Conservation (phyloP, 2,888 invertebrate genomes). For the Junonia oenone region DNA sequence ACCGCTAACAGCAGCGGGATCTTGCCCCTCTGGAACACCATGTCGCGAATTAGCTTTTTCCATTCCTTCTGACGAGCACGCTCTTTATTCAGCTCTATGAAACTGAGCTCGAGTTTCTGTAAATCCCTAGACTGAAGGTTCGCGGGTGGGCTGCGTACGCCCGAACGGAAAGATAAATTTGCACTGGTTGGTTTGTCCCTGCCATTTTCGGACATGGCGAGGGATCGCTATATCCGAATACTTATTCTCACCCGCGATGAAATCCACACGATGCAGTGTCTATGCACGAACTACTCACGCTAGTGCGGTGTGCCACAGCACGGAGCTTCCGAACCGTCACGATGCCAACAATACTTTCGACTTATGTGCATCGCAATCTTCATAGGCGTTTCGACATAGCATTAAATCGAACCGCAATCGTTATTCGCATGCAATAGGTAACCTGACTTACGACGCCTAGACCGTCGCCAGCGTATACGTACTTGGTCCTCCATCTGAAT, state of each 20-base stretch:
- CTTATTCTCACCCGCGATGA: conserved; percentile 40
- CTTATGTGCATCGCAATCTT: conserved; percentile 64
- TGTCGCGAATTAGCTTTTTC: conserved; percentile 79
- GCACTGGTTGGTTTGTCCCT: conserved; percentile 55
- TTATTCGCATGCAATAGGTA: conserved; percentile 53
- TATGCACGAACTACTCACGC: conserved; percentile 53
- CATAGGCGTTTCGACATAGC: conserved; percentile 52
- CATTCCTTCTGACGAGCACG: conserved; percentile 74
- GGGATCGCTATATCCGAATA: conserved; percentile 6
- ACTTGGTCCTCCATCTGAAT: conserved; percentile 68
- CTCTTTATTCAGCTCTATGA: conserved; percentile 74
- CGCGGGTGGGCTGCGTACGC: conserved; percentile 53
- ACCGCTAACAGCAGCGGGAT: conserved; percentile 95
- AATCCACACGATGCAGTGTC: conserved; percentile 48
- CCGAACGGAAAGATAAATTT: conserved; percentile 46
- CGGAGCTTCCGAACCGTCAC: conserved; percentile 59
- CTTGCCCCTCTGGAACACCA: conserved; percentile 90
- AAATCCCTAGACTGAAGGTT: conserved; percentile 57
- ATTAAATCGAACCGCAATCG: conserved; percentile 62
- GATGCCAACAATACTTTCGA: conserved; percentile 60
- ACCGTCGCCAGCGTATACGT: conserved; percentile 53
- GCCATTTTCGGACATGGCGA: conserved; percentile 34
- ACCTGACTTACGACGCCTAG: conserved; percentile 39
- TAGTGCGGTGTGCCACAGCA: conserved; percentile 60
- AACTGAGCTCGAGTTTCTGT: conserved; percentile 72